These are phyloP conservation scores for Clinocottus analis DNA, from an alignment of 2,113 vertebrate genomes.

Conservation along the genomic window DNA sequence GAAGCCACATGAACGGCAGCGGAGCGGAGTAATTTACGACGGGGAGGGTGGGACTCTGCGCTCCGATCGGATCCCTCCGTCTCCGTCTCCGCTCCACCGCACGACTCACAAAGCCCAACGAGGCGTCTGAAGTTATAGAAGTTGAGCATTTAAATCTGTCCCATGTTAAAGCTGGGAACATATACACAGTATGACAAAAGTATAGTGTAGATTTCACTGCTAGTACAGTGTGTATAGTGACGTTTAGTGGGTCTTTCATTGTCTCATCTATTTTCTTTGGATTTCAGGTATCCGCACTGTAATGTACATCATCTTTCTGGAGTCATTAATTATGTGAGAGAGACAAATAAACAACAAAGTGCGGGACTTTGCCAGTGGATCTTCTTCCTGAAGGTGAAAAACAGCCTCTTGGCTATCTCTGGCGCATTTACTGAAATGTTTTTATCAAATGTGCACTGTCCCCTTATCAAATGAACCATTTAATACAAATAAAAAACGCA, in stretches of 20 bases:
- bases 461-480: too few species aligned
- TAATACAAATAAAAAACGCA: too few species aligned
- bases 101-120: slow-evolving; percentile 56
- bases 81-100: slow-evolving; percentile 51
- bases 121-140: slow-evolving; percentile 11
- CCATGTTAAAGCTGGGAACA: slow-evolving; percentile 2
- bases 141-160: slow-evolving; percentile 39
- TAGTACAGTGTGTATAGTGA: too few species aligned
- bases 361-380: background rate
- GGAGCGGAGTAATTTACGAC: slow-evolving; percentile 67
- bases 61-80: slow-evolving; percentile 59
- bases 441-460: too few species aligned
- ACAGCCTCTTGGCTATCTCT: too few species aligned
- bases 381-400: background rate
- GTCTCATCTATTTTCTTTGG: too few species aligned
- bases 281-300: background rate
- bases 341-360: too few species aligned
- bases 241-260: too few species aligned
- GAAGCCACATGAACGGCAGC: slow-evolving; percentile 76
- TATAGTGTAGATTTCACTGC: background rate
- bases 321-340: too few species aligned
- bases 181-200: background rate
- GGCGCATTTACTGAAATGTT: too few species aligned
- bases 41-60: slow-evolving; percentile 68
- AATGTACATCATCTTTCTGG: background rate